Percentiles rank a stretch among this genome's conserved stretches.
Conservation (phyloP, 1,140 invertebrate genomes). For the Hesperophylax magnus region DNA sequence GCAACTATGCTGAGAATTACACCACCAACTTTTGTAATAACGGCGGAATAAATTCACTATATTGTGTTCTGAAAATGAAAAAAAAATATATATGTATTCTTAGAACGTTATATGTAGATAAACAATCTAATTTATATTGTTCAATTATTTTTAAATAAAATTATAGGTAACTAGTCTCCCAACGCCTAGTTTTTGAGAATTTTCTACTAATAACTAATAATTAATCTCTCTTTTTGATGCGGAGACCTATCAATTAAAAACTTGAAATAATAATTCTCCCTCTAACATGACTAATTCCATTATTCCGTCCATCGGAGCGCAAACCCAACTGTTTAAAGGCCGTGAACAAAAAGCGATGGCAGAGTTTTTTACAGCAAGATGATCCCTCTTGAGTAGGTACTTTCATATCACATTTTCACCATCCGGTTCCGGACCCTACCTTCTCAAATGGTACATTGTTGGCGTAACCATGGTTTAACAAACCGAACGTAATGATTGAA, state of each 20-base stretch:
- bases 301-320: conserved; percentile 9
- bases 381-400: conserved; percentile 52
- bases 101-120: too few relatives aligned
- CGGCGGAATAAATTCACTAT: too few relatives aligned
- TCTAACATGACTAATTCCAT: conserved; percentile 4
- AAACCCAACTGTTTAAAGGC: conserved; percentile 25
- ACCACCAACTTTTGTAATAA: too few relatives aligned
- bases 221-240: too few relatives aligned
- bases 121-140: too few relatives aligned
- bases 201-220: too few relatives aligned
- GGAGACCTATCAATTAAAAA: neutral
- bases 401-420: conserved; percentile 48
- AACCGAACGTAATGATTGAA: conserved; percentile 51
- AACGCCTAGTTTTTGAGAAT: too few relatives aligned
- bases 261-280: conserved; percentile 5
- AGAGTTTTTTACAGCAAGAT: neutral
- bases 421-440: conserved; percentile 12
- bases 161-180: too few relatives aligned
- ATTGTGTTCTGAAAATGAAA: too few relatives aligned
- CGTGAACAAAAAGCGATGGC: conserved; percentile 3
- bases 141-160: too few relatives aligned
- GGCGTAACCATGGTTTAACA: conserved; percentile 53
- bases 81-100: too few relatives aligned
- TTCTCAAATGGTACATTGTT: conserved; percentile 46
- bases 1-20: too few relatives aligned